These are phyloP conservation scores for Melopsittacus undulatus DNA, from an alignment of 2,797 vertebrate genomes.

Conservation along the genomic window DNA sequence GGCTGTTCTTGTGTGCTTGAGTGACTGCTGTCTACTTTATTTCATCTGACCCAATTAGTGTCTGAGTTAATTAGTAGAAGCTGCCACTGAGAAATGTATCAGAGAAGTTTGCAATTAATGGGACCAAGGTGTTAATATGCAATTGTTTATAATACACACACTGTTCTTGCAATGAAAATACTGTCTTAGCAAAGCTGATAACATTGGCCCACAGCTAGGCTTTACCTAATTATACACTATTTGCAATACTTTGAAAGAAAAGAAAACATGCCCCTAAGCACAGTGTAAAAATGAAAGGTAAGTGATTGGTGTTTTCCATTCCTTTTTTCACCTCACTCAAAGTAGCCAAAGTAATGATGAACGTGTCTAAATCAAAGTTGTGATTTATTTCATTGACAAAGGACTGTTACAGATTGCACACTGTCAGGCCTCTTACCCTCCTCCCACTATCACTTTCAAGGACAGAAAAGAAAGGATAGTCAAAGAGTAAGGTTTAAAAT, in stretches of 20 bases:
- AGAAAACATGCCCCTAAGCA: not conserved
- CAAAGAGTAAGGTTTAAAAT: not conserved
- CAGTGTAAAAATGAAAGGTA: not conserved
- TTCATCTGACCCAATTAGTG: constrained; percentile 53
- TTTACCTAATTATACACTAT: not conserved
- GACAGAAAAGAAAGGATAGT: not conserved
- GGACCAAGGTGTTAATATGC: not conserved
- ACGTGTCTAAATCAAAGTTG: not conserved
- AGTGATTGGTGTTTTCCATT: not conserved
- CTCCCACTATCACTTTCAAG: not conserved
- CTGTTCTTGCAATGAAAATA: not conserved
- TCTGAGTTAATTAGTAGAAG: constrained; percentile 43
- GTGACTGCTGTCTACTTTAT: constrained; percentile 55
- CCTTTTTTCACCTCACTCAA: not conserved
- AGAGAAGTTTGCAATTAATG: constrained; percentile 11
- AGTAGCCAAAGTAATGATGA: not conserved
- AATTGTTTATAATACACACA: not conserved
- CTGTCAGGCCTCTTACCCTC: not conserved
- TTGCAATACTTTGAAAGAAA: not conserved
- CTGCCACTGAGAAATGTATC: constrained; percentile 4
- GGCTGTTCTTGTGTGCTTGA: constrained; percentile 47
- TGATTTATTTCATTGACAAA: not conserved
- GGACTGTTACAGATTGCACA: not conserved
- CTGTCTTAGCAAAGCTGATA: not conserved
- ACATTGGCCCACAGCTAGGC: not conserved